Conservation (phyloP, 2,113 vertebrate genomes). For the Anguilla rostrata region DNA sequence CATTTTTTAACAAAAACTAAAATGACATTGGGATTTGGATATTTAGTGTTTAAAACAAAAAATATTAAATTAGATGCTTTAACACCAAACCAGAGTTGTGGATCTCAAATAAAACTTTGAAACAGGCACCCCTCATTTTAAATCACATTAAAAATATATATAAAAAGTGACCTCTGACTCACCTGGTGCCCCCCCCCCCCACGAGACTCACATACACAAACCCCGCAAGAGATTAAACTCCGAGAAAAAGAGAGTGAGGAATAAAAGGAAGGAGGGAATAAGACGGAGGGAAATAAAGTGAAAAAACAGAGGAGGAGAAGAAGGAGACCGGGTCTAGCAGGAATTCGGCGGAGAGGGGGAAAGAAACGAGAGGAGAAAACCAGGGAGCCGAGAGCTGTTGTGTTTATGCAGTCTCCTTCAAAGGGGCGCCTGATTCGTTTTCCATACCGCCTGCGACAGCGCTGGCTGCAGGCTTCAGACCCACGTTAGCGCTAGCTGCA, state of each 20-base stretch:
- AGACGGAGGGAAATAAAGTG: conserved; percentile 49
- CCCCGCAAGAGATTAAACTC: conserved; percentile 14
- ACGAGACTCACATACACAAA: conserved; percentile 32
- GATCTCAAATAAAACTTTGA: conserved; percentile 56
- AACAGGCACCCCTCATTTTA: conserved; percentile 48
- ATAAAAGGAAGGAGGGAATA: conserved; percentile 20
- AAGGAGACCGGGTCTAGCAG: conserved; percentile 34
- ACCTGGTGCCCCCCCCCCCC: conserved; percentile 28
- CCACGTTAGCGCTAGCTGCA: too few species aligned
- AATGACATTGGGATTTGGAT: conserved; percentile 1
- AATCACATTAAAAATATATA: conserved; percentile 50
- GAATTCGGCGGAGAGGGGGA: conserved; percentile 44
- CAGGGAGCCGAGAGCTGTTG: conserved; percentile 65
- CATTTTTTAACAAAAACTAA: background rate
- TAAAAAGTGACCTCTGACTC: conserved; percentile 24
- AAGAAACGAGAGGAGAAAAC: conserved; percentile 30
- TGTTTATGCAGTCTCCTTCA: conserved; percentile 78
- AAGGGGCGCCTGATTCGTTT: conserved; percentile 74
- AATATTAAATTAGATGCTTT: conserved; percentile 42
- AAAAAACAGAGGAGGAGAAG: conserved; percentile 63
- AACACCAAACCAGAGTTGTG: conserved; percentile 46
- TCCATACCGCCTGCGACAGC: conserved; percentile 65
- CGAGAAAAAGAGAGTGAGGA: conserved; percentile 13
- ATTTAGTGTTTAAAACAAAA: background rate
- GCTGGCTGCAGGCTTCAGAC: conserved; percentile 58